Percentiles rank a stretch among this genome's conserved stretches.
phyloP scores from a whole-genome alignment of 2,888 invertebrate genomes.

The Cantharis rufa region DNA sequence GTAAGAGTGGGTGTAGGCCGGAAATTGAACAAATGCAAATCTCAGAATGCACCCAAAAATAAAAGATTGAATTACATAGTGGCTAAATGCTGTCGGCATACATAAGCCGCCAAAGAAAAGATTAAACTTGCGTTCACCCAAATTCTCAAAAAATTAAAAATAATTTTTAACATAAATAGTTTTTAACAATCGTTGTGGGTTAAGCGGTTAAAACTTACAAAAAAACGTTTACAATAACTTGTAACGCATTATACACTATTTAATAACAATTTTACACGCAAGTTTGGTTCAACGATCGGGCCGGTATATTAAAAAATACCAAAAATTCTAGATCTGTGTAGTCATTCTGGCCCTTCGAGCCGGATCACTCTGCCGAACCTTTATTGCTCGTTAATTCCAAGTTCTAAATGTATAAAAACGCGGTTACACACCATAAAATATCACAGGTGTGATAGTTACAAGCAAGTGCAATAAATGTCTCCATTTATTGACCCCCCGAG shows the following conservation, averaged over 20 bases:
- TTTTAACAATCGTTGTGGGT: neutral
- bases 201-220: neutral
- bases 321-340: neutral
- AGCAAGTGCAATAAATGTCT: neutral
- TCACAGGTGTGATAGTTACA: neutral
- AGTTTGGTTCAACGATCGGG: neutral
- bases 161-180: no score
- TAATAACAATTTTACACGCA: constrained; percentile 4
- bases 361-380: neutral
- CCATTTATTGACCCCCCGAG: neutral
- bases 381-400: neutral
- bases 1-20: no score
- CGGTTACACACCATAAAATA: neutral
- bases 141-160: no score
- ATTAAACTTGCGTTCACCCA: no score
- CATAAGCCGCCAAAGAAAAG: no score
- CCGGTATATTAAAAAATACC: neutral
- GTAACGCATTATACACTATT: neutral
- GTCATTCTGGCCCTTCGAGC: neutral
- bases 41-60: no score
- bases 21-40: no score
- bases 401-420: neutral
- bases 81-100: no score
- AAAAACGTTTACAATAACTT: neutral
- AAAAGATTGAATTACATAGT: no score